Evolutionary conservation across 2,888 invertebrate species (phyloP).

Genomic region (Drosophila nr. perissopoda): DNA sequence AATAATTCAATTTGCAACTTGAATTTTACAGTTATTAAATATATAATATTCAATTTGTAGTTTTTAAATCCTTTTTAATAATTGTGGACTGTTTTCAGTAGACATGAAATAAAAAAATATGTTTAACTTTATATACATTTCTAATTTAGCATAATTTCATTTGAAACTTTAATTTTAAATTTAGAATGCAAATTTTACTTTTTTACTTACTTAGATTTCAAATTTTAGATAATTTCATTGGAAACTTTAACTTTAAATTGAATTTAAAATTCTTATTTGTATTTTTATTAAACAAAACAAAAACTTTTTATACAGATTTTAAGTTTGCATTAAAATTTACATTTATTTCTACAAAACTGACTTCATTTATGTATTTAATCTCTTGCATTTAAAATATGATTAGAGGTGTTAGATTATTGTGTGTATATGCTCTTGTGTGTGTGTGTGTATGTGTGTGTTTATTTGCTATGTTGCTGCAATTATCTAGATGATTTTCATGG

Average conservation of each 20-base stretch:
- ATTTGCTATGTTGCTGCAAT: constrained; percentile 50
- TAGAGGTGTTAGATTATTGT: constrained; percentile 55
- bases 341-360: background rate
- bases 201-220: no score
- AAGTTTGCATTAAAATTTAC: background rate
- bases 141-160: background rate
- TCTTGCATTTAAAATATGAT: background rate
- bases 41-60: accelerated
- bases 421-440: constrained; percentile 18
- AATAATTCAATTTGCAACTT: background rate
- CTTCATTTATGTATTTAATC: background rate
- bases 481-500: constrained; percentile 61
- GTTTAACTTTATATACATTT: background rate
- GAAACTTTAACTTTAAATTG: background rate
- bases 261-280: background rate
- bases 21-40: background rate
- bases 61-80: background rate
- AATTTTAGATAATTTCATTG: background rate
- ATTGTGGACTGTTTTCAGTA: background rate
- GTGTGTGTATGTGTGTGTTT: constrained; percentile 15
- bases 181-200: no score
- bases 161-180: no score
- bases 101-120: background rate
- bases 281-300: background rate
- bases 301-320: background rate